Evolutionary conservation across 2,797 vertebrate genomes (phyloP), one percentile per base, ranked within the genome.

Genomic region (Sorex maritimensis): DNA sequence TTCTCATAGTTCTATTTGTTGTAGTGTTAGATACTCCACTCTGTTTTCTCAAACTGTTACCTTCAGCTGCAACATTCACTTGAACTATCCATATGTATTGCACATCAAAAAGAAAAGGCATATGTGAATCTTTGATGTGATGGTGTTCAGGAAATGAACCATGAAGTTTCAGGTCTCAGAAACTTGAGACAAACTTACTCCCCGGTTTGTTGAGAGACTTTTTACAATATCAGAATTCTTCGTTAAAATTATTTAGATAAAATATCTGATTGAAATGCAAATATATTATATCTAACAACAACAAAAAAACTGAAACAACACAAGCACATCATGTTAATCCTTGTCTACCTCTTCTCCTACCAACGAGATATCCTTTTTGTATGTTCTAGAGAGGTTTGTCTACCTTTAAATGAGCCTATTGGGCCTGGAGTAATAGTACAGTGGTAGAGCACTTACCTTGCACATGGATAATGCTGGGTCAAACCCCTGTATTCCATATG

Each of bases 321-420:
- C 10, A 80, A 75, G 82, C 69, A 63, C 28, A 85, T 49, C 87
- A 69, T 81, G 6, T 65, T 21, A 74, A 19, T 82, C 15, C 8
- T 46, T 21, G 30, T 71, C 49, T 81, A 21, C 86, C 88, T 82
- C 65, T 87, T 94, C 95, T 80, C 49, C 1, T 0, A 49, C 93
- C 38, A 69, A 34, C 82, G 72, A 79, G 85, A 69, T 7, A 80
- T 94, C 52, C 81, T 38, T 90, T 21, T 38, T 90, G 67, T 77
- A 11, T 52, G 0, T 12, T 95, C 90, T 96, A 78, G 91, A 92
- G 38, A 81, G 23, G n/a, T 94, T 65, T 96, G 38, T 90, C 71
- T 71, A 86, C 38, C 94, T 96, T 90, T 95, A 96, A 97, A 95
- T 94, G 12, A 94, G 72, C 90, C 58, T 65, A 92, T 92, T 52